phyloP scores from a whole-genome alignment of 2,113 vertebrate genomes.

The Corynorhinus townsendii region DNA sequence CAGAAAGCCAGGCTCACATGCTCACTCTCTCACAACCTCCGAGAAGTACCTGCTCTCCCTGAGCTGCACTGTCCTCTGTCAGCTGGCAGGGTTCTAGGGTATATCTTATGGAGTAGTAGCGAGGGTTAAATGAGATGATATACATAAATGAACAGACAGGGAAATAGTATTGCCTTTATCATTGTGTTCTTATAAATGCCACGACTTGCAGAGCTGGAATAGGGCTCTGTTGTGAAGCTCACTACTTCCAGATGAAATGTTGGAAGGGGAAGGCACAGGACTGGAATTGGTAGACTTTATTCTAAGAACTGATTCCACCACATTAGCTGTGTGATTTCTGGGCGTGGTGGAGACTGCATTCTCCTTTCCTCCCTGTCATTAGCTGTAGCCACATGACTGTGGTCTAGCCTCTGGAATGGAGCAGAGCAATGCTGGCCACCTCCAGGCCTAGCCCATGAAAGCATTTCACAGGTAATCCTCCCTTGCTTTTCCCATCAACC shows the following conservation, averaged over 20 bases:
- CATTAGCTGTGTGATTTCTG: background rate
- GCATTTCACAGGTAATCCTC: background rate
- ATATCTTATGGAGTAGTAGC: background rate
- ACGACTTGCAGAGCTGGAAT: background rate
- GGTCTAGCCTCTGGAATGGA: background rate
- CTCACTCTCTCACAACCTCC: background rate
- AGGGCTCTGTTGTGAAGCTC: background rate
- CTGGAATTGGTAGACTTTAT: background rate
- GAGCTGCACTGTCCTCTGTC: background rate
- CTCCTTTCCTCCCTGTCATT: background rate
- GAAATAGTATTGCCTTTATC: background rate
- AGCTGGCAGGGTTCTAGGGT: background rate
- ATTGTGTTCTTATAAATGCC: background rate
- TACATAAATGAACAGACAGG: background rate
- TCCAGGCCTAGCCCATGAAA: background rate
- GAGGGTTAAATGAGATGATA: background rate
- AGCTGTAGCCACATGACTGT: background rate
- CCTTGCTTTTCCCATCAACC: background rate
- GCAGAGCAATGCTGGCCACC: background rate
- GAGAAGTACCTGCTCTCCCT: background rate
- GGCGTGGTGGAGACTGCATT: fast-evolving
- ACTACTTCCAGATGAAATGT: background rate
- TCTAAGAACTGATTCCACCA: background rate
- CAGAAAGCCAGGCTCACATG: background rate
- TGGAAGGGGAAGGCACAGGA: background rate